Base-by-base conservation (phyloP, 2,797 vertebrate genomes). In the Pterois miles region DNA sequence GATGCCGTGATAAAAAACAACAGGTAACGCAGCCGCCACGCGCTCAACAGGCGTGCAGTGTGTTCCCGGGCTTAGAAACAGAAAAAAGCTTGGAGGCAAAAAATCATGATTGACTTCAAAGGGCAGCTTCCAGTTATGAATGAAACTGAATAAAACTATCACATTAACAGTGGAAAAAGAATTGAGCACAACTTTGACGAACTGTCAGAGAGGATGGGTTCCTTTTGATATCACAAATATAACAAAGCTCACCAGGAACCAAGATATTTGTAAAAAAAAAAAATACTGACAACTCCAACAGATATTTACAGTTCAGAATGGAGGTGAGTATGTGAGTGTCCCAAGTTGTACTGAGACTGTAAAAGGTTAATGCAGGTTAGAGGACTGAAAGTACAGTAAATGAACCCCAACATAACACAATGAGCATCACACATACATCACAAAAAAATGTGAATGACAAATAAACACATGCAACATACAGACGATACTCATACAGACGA, bases 101-200 rank as follows among this genome's bases (percentile, higher is more conserved):
- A 71, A n/a, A 12, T 62, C n/a, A 11, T 4, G 72, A 46, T 66
- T 8, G 11, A 65, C 46, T 20, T 48, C 8, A 31, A 74, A 43
- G 8, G 22, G 48, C 75, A 87, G 65, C 71, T 71, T 68, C 69
- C 78, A 85, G 6, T 67, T 46, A n/a, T 64, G 1, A 34, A 68
- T 8, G 71, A 58, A 2, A 36, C 9, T 64, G 1, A 34, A 68
- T 8, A 74, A 58, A 2, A 36, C 9, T 53, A 36, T 54, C 20
- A 56, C 6, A 52, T 66, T 25, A 50, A 80, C 4, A 53, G 2
- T 14, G 48, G 46, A 9, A 23, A 75, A 34, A 59, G 56, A 34
- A 25, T 9, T 33, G 14, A 57, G 29, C 46, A 27, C 4, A 29
- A 5, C 13, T 43, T 69, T 16, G 33, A 68, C 25, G 80, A 60